These are phyloP conservation scores for Danio albolineatus DNA, from an alignment of 2,797 vertebrate genomes.

Conservation along the genomic window DNA sequence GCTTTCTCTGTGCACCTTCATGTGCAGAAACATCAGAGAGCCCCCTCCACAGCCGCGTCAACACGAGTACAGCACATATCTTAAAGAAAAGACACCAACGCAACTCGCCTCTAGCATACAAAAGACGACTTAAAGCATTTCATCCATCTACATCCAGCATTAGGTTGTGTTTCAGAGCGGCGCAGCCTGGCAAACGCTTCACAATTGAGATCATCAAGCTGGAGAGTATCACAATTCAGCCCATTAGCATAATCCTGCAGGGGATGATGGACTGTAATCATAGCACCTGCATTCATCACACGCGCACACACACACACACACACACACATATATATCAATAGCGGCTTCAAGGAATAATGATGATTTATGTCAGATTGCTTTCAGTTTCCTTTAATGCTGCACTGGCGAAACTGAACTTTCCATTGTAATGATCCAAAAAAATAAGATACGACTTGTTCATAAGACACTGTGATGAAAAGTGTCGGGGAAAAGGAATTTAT, in stretches of 20 bases:
- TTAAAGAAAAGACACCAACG: constrained; percentile 46
- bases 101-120: constrained; percentile 53
- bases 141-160: constrained; percentile 58
- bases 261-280: constrained; percentile 54
- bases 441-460: neutral
- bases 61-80: constrained; percentile 28
- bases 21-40: neutral
- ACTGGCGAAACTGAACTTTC: neutral
- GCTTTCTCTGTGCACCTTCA: neutral
- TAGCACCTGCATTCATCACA: constrained; percentile 45
- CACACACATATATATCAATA: constrained; percentile 1
- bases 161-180: constrained; percentile 66
- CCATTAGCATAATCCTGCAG: constrained; percentile 55
- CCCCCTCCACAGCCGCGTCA: neutral
- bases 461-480: constrained; percentile 48
- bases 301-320: neutral
- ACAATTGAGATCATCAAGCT: constrained; percentile 50
- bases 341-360: neutral
- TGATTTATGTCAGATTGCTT: constrained; percentile 26
- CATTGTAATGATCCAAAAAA: constrained; percentile 12
- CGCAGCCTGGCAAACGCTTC: constrained; percentile 45
- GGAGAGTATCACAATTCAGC: constrained; percentile 22
- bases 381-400: constrained; percentile 1
- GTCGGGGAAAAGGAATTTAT: too few relatives aligned
- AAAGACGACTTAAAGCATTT: constrained; percentile 64